Conservation (phyloP, 2,888 invertebrate genomes). For the Dryococelus australis region DNA sequence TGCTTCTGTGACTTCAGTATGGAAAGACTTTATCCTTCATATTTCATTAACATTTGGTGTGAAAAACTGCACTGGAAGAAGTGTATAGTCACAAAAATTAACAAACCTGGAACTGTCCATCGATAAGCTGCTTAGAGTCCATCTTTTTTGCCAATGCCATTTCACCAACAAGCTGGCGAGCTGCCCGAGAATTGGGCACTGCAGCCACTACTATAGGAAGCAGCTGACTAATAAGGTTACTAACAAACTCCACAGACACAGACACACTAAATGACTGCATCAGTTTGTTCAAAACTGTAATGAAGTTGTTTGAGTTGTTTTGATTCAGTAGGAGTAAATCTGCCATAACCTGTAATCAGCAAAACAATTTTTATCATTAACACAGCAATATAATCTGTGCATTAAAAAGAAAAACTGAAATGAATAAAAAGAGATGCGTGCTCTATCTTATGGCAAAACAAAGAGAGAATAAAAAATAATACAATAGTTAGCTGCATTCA, state of each 20-base stretch:
- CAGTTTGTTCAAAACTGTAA: slow-evolving; percentile 66
- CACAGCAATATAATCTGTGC: background rate
- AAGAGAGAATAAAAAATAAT: no score
- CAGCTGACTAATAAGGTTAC: slow-evolving; percentile 73
- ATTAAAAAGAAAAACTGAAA: no score
- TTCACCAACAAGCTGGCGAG: slow-evolving; percentile 69
- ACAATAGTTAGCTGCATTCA: no score
- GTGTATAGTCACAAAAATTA: no score
- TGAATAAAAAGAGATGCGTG: no score
- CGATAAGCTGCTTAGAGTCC: slow-evolving; percentile 58
- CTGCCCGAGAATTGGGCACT: slow-evolving; percentile 64
- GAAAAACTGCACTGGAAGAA: no score
- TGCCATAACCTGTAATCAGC: slow-evolving; percentile 62
- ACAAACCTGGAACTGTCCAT: slow-evolving; percentile 38
- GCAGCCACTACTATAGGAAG: slow-evolving; percentile 70
- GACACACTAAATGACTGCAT: slow-evolving; percentile 74
- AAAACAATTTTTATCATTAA: background rate
- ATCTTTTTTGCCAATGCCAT: slow-evolving; percentile 67
- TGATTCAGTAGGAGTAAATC: slow-evolving; percentile 68
- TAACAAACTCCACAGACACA: slow-evolving; percentile 72
- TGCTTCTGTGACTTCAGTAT: no score
- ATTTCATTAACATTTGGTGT: no score
- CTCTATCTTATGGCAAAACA: background rate
- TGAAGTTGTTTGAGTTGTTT: slow-evolving; percentile 64
- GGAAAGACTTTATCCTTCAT: no score